Conservation (phyloP, 2,113 vertebrate species). For the Trachemys scripta region DNA sequence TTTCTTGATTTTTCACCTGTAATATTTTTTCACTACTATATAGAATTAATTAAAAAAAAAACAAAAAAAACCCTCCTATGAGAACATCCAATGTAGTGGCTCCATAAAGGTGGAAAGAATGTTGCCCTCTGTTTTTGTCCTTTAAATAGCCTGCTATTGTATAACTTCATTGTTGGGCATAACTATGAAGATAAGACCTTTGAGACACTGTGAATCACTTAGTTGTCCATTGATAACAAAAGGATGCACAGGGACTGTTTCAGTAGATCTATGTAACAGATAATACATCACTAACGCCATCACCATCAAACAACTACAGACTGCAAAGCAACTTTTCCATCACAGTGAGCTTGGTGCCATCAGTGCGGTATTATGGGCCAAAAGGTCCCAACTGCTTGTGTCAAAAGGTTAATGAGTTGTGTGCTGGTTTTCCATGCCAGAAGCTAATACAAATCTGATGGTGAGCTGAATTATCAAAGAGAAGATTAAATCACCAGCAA, state of each 20-base stretch:
- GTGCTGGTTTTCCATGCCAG: rapidly evolving
- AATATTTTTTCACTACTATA: background rate
- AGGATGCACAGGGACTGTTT: background rate
- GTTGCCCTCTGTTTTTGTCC: rapidly evolving
- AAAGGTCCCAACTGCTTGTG: background rate
- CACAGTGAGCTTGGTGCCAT: background rate
- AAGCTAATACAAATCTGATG: background rate
- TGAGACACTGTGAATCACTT: background rate
- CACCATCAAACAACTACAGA: background rate
- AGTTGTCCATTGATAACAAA: rapidly evolving
- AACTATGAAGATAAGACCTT: background rate
- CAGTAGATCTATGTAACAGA: background rate
- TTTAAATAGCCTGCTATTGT: background rate
- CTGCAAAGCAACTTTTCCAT: background rate
- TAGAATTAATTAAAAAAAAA: background rate
- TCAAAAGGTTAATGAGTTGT: constrained; percentile 2
- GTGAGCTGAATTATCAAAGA: background rate
- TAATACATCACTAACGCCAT: background rate
- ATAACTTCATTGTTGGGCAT: background rate
- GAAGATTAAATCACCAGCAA: background rate
- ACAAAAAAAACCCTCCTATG: rapidly evolving
- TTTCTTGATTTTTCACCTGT: background rate
- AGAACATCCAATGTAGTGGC: background rate
- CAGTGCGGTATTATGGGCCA: background rate
- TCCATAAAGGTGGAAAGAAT: background rate